phyloP scores from a whole-genome alignment of 2,797 vertebrate species.

The Artibeus lituratus region DNA sequence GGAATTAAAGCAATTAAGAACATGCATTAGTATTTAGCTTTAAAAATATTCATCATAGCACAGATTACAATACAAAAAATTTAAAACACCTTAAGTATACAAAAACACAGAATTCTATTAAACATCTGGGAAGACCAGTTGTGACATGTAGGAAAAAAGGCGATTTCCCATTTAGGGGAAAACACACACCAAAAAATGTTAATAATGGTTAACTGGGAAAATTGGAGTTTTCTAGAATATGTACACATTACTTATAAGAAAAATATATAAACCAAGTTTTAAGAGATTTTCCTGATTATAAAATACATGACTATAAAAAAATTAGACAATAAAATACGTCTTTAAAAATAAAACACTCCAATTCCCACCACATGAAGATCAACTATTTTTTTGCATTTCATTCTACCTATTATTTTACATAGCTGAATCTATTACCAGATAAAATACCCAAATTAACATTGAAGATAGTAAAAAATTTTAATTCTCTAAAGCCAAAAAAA shows the following conservation, averaged over 20 bases:
- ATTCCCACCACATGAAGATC: neutral
- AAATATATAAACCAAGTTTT: neutral
- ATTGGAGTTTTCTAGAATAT: neutral
- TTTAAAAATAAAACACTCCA: neutral
- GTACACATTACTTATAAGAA: neutral
- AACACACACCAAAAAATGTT: neutral
- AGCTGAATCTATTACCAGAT: neutral
- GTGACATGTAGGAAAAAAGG: neutral
- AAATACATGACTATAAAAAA: neutral
- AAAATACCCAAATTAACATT: neutral
- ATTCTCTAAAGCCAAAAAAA: neutral
- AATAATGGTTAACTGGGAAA: neutral
- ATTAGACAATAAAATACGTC: neutral
- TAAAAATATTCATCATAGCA: neutral
- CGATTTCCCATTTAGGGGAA: neutral
- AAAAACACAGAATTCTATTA: neutral
- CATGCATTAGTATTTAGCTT: neutral
- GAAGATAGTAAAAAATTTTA: neutral
- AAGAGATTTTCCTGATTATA: slow-evolving; percentile 2
- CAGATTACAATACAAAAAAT: neutral
- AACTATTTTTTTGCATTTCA: neutral
- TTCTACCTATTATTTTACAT: neutral
- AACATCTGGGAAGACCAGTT: neutral
- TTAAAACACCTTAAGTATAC: neutral
- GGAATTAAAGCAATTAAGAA: slow-evolving; percentile 14